phyloP scores from a whole-genome alignment of 2,797 vertebrate species.

The Mus minutoides region DNA sequence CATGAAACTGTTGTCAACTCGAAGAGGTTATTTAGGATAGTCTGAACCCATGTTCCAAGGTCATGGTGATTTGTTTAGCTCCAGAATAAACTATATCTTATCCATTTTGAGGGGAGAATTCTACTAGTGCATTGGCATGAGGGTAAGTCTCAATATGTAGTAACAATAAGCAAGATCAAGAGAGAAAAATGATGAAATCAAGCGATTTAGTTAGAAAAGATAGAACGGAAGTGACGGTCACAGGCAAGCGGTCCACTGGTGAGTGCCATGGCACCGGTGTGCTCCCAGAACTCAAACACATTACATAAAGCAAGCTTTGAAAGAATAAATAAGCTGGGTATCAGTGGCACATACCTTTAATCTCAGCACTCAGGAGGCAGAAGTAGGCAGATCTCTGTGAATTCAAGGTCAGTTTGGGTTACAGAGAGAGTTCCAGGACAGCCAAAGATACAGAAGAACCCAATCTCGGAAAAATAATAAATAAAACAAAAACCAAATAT shows the following conservation, averaged over 20 bases:
- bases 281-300: too few relatives aligned
- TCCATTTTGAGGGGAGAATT: not conserved
- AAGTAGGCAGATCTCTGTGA: not conserved
- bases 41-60: not conserved
- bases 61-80: not conserved
- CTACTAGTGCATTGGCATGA: too few relatives aligned
- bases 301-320: too few relatives aligned
- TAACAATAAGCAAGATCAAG: not conserved
- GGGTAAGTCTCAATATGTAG: not conserved
- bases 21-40: not conserved
- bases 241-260: not conserved
- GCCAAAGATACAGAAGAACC: not conserved
- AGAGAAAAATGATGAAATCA: not conserved
- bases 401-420: not conserved
- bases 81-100: not conserved
- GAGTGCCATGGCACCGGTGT: not conserved
- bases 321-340: not conserved
- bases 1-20: not conserved
- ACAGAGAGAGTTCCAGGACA: not conserved
- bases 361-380: not conserved
- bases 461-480: not conserved
- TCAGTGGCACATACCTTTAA: not conserved
- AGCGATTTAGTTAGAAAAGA: not conserved
- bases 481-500: not conserved
- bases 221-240: not conserved